A percentile compares a stretch with the other conserved stretches of the same genome.
These are phyloP conservation scores for Ifrita kowaldi DNA, from an alignment of 2,113 vertebrate species.

Conservation along the genomic window DNA sequence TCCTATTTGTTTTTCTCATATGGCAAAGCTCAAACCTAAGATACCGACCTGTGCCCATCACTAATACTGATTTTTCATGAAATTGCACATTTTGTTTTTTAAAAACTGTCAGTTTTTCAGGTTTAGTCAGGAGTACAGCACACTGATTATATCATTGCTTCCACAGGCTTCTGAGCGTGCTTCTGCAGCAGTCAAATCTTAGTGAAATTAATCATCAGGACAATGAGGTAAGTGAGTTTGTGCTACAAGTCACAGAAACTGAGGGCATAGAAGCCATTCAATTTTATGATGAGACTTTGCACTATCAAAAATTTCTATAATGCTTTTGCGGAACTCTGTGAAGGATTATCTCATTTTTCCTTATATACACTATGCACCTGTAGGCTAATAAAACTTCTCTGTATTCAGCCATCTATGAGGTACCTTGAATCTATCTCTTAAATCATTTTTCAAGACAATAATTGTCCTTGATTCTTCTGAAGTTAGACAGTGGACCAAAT, in stretches of 20 bases:
- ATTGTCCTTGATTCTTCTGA: background rate
- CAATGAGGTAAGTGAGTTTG: constrained; percentile 78
- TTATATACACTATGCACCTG: accelerated
- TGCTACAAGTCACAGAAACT: background rate
- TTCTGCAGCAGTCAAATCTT: constrained; percentile 82
- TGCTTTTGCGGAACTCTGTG: background rate
- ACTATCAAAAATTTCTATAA: background rate
- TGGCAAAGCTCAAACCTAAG: background rate
- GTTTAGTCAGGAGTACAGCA: background rate
- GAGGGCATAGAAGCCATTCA: background rate
- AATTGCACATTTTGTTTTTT: background rate
- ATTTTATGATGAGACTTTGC: background rate
- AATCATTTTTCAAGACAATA: background rate
- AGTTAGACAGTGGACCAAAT: background rate
- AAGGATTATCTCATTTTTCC: background rate
- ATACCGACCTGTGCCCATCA: background rate
- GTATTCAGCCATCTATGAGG: background rate
- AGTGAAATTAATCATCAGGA: constrained; percentile 89
- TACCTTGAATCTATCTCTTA: background rate
- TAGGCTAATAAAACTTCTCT: background rate
- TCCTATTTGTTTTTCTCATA: background rate
- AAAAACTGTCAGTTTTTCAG: background rate
- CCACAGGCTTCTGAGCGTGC: constrained; percentile 80
- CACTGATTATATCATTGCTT: constrained; percentile 29
- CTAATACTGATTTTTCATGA: background rate